Evolutionary conservation across 2,888 invertebrate genomes (phyloP), one percentile per base, ranked within the genome.

Genomic region (Drosophila austrosaltans): DNA sequence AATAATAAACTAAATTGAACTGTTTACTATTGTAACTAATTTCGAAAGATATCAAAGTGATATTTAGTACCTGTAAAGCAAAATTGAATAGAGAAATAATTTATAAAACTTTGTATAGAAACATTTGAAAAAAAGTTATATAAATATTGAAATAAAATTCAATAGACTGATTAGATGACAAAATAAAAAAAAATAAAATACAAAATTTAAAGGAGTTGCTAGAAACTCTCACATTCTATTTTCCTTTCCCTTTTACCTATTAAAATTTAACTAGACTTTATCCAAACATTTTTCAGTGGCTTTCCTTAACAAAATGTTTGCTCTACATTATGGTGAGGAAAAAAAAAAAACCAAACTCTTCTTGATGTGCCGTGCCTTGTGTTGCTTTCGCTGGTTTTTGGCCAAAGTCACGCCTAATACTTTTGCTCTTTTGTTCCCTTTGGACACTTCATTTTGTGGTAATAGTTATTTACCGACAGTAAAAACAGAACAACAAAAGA

Each of bases 381-480:
- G 22, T 48, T 48, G 10, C 10, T 48, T 48, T 48, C 25, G 16
- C 53, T 36, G 39, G 7, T 36, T 36, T 32, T 57, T 62, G 58
- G 36, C 40, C 56, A 7, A 12, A 60, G 63, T 36, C 64, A 64
- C 70, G 59, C 64, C 71, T 60, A 57, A 70, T 61, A 42, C 25
- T 44, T 40, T 72, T 25, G 39, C 42, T 59, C 59, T n/a, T 40
- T 42, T 42, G 42, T 39, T 39, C 40, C 72, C 72, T 63, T 75
- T 64, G 68, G 61, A 73, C 73, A 74, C 73, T 74, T 73, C 68
- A 74, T 85, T 82, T 73, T 63, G 73, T 60, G 67, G 75, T 75
- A 75, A 75, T 75, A 75, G 75, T 75, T 75, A 81, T 86, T 83
- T 83, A 72, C 83, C 53, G 69, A 65, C 76, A 83, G 81, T 86